Evolutionary conservation across 2,888 invertebrate genomes (phyloP).

Genomic region (Choreutis nemorana): DNA sequence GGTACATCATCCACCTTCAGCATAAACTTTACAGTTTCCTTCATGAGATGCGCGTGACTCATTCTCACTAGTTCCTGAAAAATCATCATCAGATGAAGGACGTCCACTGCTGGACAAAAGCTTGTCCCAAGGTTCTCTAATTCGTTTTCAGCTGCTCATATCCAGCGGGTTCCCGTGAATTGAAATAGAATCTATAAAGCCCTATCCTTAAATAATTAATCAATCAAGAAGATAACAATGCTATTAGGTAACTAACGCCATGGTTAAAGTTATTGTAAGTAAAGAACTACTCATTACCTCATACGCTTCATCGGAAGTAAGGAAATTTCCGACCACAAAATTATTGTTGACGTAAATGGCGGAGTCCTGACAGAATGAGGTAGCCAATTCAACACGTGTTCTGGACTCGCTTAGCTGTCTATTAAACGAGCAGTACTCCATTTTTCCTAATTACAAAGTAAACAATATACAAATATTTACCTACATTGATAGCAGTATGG

Average conservation of each 20-base stretch:
- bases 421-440: conserved; percentile 38
- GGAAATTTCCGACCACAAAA: conserved; percentile 34
- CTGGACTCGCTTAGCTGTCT: conserved; percentile 45
- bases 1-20: conserved; percentile 14
- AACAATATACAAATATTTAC: no score
- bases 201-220: no score
- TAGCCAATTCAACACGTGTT: conserved; percentile 39
- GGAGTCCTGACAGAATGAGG: conserved; percentile 47
- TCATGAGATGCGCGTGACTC: conserved; percentile 41
- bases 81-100: no score
- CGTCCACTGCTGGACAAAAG: no score
- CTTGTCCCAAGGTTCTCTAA: no score
- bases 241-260: no score
- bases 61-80: conserved; percentile 44
- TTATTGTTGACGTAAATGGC: conserved; percentile 47
- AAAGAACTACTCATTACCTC: conserved; percentile 27
- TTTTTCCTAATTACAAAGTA: conserved; percentile 24
- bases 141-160: no score
- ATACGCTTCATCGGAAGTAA: conserved; percentile 30
- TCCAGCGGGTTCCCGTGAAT: no score
- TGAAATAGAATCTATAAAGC: no score
- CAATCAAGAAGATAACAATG: no score
- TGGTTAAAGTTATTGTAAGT: background rate
- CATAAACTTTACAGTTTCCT: conserved; percentile 23
- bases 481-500: no score